These are phyloP conservation scores for Apodemia hepburni DNA, from an alignment of 2,888 invertebrate species.

Conservation along the genomic window DNA sequence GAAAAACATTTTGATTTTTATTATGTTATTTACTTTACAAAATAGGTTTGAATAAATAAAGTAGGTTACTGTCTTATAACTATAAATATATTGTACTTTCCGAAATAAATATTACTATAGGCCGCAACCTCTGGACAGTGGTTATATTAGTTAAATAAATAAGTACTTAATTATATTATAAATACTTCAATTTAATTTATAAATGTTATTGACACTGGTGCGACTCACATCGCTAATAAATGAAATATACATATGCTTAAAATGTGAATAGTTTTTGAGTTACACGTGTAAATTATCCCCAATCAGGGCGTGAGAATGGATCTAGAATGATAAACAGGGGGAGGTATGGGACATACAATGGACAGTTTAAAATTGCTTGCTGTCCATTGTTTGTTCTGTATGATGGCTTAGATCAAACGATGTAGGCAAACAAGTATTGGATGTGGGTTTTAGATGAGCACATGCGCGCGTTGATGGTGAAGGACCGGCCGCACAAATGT, in stretches of 20 bases:
- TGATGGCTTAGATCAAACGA: slow-evolving; percentile 38
- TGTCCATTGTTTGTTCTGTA: slow-evolving; percentile 53
- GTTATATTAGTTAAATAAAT: not conserved
- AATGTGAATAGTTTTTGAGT: slow-evolving; percentile 80
- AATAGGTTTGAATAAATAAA: no score
- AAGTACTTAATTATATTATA: slow-evolving; percentile 21
- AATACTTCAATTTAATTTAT: not conserved
- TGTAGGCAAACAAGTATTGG: slow-evolving; percentile 46
- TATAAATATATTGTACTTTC: slow-evolving; percentile 15
- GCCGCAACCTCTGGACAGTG: slow-evolving; percentile 9
- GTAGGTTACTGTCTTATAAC: no score
- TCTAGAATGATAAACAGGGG: slow-evolving; percentile 74
- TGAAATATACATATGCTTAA: slow-evolving; percentile 55
- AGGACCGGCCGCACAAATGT: slow-evolving; percentile 83
- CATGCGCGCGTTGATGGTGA: slow-evolving; percentile 76
- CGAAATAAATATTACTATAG: not conserved
- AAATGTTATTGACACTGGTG: slow-evolving; percentile 51
- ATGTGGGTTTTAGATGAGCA: slow-evolving; percentile 76
- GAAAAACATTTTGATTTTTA: not conserved
- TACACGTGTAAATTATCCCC: slow-evolving; percentile 50
- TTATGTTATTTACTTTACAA: not conserved
- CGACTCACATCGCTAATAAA: slow-evolving; percentile 59
- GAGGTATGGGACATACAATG: slow-evolving; percentile 65
- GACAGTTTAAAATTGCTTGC: slow-evolving; percentile 33
- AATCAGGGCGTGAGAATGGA: slow-evolving; percentile 75